phyloP scores from a whole-genome alignment of 2,113 vertebrate species.

The Tringa solitaria region DNA sequence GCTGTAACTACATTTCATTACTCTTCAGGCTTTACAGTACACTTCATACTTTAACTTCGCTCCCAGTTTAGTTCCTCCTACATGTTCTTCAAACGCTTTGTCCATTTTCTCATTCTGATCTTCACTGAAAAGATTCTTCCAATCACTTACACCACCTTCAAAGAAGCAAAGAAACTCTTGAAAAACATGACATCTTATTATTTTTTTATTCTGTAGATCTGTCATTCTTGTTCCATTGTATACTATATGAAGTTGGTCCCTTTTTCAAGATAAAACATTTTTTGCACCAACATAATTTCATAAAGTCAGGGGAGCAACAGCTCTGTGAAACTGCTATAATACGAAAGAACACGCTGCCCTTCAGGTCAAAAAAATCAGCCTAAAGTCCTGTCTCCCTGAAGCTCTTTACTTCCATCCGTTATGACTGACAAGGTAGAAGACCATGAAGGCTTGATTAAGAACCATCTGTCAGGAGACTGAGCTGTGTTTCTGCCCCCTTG shows the following conservation, averaged over 20 bases:
- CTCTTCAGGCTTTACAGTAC: slow-evolving; percentile 68
- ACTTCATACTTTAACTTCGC: slow-evolving; percentile 70
- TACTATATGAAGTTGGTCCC: not conserved
- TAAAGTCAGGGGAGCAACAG: not conserved
- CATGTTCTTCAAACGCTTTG: slow-evolving; percentile 64
- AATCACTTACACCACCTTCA: slow-evolving; percentile 76
- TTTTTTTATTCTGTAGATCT: not conserved
- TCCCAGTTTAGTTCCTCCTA: slow-evolving; percentile 76
- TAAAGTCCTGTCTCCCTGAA: not conserved
- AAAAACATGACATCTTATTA: not conserved
- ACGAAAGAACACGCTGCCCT: not conserved
- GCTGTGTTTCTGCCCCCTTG: not conserved
- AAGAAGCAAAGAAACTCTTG: not conserved
- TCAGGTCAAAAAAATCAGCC: not conserved
- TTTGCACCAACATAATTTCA: not conserved
- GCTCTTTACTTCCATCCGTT: not conserved
- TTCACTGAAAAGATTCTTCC: slow-evolving; percentile 78
- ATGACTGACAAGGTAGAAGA: not conserved
- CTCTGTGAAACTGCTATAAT: not conserved
- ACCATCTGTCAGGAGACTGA: not conserved
- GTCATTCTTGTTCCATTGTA: not conserved
- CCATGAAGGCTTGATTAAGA: not conserved
- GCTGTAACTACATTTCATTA: not conserved
- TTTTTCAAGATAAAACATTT: not conserved
- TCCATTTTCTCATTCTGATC: slow-evolving; percentile 80